Conservation (phyloP, 1,140 invertebrate species). For the Aphis craccivora region DNA sequence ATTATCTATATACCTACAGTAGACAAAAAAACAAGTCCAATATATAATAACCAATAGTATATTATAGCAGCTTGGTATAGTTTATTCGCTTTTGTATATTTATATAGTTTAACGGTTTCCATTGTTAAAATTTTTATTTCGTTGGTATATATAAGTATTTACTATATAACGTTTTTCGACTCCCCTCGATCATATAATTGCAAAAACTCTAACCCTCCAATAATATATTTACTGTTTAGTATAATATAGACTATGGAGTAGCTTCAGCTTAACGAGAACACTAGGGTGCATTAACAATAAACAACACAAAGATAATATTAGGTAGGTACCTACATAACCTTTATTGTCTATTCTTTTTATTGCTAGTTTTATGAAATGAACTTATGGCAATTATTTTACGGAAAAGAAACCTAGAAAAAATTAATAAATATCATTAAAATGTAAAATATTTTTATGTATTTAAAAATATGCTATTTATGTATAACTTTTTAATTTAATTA, state of each 20-base stretch:
- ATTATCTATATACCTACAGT: neutral
- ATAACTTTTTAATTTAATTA: neutral
- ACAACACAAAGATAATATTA: neutral
- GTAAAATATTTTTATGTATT: neutral
- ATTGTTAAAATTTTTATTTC: neutral
- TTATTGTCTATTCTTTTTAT: neutral
- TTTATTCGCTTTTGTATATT: neutral
- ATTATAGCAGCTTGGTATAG: neutral
- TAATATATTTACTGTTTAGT: neutral
- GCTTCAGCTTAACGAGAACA: neutral
- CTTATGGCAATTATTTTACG: neutral
- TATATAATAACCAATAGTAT: no score
- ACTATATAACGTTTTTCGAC: conserved; percentile 34
- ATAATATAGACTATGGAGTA: neutral
- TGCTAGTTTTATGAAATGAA: neutral
- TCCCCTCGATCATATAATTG: neutral
- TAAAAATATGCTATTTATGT: neutral
- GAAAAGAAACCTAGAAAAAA: neutral
- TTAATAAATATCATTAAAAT: neutral
- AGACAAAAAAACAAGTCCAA: no score
- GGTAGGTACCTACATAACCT: neutral
- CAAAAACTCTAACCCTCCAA: neutral
- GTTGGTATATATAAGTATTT: neutral
- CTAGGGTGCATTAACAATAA: conserved; percentile 5
- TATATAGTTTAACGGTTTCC: conserved; percentile 11